Evolutionary conservation across 1,140 invertebrate species (phyloP).

Genomic region (Neuroterus valhalla): DNA sequence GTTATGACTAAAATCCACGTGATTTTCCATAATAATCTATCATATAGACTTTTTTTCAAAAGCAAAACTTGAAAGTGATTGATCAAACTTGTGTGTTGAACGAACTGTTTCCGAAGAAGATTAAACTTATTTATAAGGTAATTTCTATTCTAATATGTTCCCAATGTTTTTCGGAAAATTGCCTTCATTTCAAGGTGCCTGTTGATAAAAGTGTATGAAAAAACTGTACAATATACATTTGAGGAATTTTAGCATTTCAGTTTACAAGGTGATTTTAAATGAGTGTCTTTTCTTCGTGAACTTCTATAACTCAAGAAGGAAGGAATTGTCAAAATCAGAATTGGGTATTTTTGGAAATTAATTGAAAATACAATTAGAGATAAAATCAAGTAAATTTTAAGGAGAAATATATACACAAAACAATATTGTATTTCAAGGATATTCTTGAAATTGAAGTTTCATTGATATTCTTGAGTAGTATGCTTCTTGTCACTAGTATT

Average conservation of each 20-base stretch:
- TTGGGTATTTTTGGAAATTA: too few species aligned
- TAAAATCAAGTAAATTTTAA: too few species aligned
- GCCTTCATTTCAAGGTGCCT: not conserved
- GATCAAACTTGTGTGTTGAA: not conserved
- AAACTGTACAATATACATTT: not conserved
- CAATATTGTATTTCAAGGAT: too few species aligned
- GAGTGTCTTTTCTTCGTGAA: too few species aligned
- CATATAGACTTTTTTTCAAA: conserved; percentile 29
- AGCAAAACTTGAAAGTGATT: conserved; percentile 17
- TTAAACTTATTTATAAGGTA: not conserved
- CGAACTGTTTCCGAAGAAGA: not conserved
- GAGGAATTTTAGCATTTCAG: not conserved
- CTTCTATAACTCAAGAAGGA: too few species aligned
- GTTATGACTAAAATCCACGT: conserved; percentile 44
- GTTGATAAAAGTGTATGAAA: not conserved
- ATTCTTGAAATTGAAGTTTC: too few species aligned
- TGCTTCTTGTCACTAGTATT: too few species aligned
- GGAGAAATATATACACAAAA: too few species aligned
- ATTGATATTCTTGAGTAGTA: too few species aligned
- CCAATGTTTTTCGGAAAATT: not conserved
- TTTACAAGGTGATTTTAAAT: not conserved
- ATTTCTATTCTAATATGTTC: not conserved
- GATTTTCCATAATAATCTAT: conserved; percentile 20
- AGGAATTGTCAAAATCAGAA: too few species aligned
- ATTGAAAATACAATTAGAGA: too few species aligned